Percentiles rank a stretch among this genome's conserved stretches.
Conservation (phyloP, 2,888 invertebrate species). For the Cremastobaeus sp. region DNA sequence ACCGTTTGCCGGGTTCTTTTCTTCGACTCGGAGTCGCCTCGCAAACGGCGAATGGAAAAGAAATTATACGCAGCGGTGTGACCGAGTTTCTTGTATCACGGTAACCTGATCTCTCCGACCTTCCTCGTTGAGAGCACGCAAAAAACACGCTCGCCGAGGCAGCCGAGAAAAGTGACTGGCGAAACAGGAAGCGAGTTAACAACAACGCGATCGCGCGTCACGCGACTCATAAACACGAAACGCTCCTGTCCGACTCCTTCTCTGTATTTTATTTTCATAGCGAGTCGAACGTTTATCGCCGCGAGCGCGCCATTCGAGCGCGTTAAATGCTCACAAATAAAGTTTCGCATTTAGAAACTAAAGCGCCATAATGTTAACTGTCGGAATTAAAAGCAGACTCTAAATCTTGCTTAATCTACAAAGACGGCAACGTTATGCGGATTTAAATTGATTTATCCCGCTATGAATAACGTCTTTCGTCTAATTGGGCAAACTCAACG, state of each 20-base stretch:
- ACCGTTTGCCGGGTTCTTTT: constrained; percentile 14
- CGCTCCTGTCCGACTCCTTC: constrained; percentile 22
- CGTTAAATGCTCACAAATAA: constrained; percentile 23
- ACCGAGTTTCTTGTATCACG: constrained; percentile 70
- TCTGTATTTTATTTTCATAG: constrained; percentile 39
- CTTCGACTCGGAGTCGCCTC: no score
- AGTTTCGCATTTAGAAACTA: constrained; percentile 42
- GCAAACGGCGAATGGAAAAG: constrained; percentile 41
- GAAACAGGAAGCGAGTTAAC: constrained; percentile 41
- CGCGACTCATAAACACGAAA: constrained; percentile 57
- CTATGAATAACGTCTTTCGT: background rate
- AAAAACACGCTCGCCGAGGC: constrained; percentile 48
- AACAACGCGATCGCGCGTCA: constrained; percentile 45
- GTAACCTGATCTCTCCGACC: constrained; percentile 61
- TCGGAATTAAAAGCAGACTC: constrained; percentile 18
- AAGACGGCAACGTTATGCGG: constrained; percentile 9
- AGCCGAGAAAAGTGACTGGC: constrained; percentile 32
- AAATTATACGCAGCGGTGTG: constrained; percentile 62
- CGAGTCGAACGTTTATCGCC: constrained; percentile 26
- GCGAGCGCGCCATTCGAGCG: constrained; percentile 13
- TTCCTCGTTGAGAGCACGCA: constrained; percentile 62
- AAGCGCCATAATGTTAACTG: constrained; percentile 27
- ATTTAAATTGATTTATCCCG: constrained; percentile 27
- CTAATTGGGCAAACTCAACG: constrained; percentile 13
- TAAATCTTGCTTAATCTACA: constrained; percentile 30